These are phyloP conservation scores for Channa striata DNA, from an alignment of 2,797 vertebrate genomes.

Conservation along the genomic window DNA sequence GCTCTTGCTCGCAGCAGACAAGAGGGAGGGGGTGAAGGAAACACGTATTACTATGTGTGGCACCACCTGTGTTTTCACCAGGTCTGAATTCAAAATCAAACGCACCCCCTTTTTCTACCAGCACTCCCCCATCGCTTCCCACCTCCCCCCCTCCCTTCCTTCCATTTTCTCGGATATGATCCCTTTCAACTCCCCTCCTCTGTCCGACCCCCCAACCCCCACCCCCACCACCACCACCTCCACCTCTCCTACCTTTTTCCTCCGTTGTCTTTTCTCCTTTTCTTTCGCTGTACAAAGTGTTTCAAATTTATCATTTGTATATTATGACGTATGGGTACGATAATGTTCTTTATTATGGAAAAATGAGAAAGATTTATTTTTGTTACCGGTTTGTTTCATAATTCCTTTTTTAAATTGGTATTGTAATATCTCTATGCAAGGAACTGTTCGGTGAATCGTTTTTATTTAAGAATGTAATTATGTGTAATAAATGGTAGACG, in stretches of 20 bases:
- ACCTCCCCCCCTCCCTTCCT: neutral
- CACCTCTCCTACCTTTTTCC: conserved; percentile 38
- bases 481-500: conserved; percentile 99
- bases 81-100: conserved; percentile 81
- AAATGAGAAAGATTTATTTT: conserved; percentile 96
- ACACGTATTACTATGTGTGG: conserved; percentile 72
- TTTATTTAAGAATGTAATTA: conserved; percentile 99
- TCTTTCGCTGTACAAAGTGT: conserved; percentile 97
- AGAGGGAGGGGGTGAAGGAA: neutral
- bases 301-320: conserved; percentile 99
- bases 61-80: conserved; percentile 73
- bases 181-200: conserved; percentile 59
- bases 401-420: conserved; percentile 99
- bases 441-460: conserved; percentile 99
- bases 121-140: conserved; percentile 51
- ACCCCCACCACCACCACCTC: neutral
- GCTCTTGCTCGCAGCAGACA: conserved; percentile 51
- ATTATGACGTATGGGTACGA: conserved; percentile 97
- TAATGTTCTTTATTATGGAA: conserved; percentile 99
- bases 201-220: conserved; percentile 40
- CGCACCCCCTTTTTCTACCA: conserved; percentile 76
- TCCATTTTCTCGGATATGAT: conserved; percentile 68
- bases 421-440: conserved; percentile 99
- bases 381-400: conserved; percentile 99
- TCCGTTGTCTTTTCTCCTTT: conserved; percentile 67